Evolutionary conservation across 2,888 invertebrate species (phyloP), one percentile per base, ranked within the genome.

Genomic region (Meloe dianella): DNA sequence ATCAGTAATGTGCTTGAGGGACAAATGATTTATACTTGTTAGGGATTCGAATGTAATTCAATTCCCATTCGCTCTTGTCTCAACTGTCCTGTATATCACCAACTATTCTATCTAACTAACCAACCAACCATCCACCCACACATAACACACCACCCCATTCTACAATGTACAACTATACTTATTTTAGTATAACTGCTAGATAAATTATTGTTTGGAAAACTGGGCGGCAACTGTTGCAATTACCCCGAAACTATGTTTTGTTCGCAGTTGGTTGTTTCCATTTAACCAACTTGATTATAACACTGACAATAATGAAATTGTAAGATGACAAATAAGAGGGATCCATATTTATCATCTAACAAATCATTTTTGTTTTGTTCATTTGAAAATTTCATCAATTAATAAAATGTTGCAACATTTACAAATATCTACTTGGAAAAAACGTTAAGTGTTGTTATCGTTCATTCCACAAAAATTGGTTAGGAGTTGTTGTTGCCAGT

Each of bases 401-500:
- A 17, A 41, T 41, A 41, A 41, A n/a, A n/a, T n/a, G n/a, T n/a
- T n/a, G n/a, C n/a, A n/a, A 63, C 27, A 27, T 27, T 27, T 27
- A 27, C 4, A 27, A 27, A 27, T n/a, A n/a, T n/a, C n/a, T n/a
- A n/a, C n/a, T n/a, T n/a, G n/a, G n/a, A n/a, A n/a, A n/a, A n/a
- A 27, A 27, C 27, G 27, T n/a, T n/a, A 27, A 60, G 60, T 60
- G 60, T 24, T 22, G 29, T 54, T 22, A 59, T 64, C 54, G 56
- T 60, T 64, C 60, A 64, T 60, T 38, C 64, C 22, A n/a, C n/a
- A 60, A 60, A 29, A 63, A 51, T 38, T 47, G 47, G 41, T 47
- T 3, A n/a, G 47, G 22, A 47, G 22, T 47, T 47, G 47, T 47
- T 47, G 20, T n/a, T 35, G n/a, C n/a, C n/a, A n/a, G n/a, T 35